phyloP scores from a whole-genome alignment of 2,113 vertebrate species.

The Electrona antarctica region DNA sequence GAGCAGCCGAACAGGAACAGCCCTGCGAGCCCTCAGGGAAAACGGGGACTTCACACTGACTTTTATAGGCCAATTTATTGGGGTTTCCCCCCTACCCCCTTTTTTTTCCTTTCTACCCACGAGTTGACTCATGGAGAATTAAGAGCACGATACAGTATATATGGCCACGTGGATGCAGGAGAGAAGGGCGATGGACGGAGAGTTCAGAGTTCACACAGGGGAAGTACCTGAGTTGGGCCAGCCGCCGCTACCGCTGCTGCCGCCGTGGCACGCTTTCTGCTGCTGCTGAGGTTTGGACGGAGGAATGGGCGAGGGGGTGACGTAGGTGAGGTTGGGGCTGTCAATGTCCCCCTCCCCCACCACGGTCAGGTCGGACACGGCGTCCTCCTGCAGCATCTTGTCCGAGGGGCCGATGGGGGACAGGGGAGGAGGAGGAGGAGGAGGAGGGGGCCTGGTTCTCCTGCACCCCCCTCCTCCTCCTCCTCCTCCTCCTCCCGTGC shows the following conservation, averaged over 20 bases:
- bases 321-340: slow-evolving; percentile 89
- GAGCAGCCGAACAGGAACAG: slow-evolving; percentile 8
- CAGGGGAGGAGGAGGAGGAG: slow-evolving; percentile 70
- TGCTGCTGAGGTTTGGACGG: slow-evolving; percentile 74
- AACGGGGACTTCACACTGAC: slow-evolving; percentile 37
- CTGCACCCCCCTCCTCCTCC: slow-evolving; percentile 65
- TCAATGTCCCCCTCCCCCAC: slow-evolving; percentile 91
- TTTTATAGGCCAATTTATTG: background rate
- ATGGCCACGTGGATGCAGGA: slow-evolving; percentile 20
- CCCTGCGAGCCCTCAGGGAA: background rate
- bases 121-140: background rate
- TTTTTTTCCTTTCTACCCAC: background rate
- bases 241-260: slow-evolving; percentile 14
- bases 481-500: slow-evolving; percentile 19
- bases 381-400: slow-evolving; percentile 87
- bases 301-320: slow-evolving; percentile 78
- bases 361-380: slow-evolving; percentile 88
- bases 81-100: slow-evolving; percentile 28
- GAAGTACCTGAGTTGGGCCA: slow-evolving; percentile 93
- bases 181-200: slow-evolving; percentile 68
- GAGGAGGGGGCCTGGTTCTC: slow-evolving; percentile 63
- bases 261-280: slow-evolving; percentile 69
- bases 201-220: slow-evolving; percentile 77
- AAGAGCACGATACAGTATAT: background rate
- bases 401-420: slow-evolving; percentile 77